phyloP scores from a whole-genome alignment of 2,888 invertebrate species.

The Mimachlamys varia region DNA sequence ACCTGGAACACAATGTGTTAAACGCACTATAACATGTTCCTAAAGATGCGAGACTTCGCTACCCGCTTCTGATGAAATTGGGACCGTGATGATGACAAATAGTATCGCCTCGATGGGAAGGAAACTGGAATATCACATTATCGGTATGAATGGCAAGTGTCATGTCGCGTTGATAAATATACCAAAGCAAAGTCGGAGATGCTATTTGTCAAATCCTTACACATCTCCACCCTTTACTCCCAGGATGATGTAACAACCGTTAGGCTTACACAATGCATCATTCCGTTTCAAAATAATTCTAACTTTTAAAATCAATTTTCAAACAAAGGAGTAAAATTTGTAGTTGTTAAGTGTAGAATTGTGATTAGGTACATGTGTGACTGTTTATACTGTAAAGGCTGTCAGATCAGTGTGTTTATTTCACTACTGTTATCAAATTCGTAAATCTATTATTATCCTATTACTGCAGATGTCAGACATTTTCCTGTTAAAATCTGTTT shows the following conservation, averaged over 20 bases:
- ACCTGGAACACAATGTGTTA: neutral
- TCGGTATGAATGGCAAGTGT: constrained; percentile 23
- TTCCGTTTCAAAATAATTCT: neutral
- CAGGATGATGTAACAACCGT: neutral
- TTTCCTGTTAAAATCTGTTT: too few species aligned
- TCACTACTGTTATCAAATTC: neutral
- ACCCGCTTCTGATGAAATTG: constrained; percentile 27
- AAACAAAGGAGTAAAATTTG: constrained; percentile 8
- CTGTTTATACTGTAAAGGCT: neutral
- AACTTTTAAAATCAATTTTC: constrained; percentile 36
- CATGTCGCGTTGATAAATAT: constrained; percentile 36
- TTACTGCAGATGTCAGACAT: neutral
- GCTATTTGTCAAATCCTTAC: neutral
- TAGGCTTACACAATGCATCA: constrained; percentile 6
- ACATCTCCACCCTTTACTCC: neutral
- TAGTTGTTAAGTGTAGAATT: neutral
- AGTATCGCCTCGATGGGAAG: neutral
- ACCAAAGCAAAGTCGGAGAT: constrained; percentile 4
- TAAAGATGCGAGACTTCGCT: constrained; percentile 8
- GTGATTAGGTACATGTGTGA: neutral
- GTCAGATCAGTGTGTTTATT: neutral
- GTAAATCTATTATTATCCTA: neutral
- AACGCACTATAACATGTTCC: neutral
- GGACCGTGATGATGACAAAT: neutral
- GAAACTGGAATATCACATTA: constrained; percentile 15